Base-by-base conservation (phyloP, 2,797 vertebrate species). In the Garrulus glandarius region DNA sequence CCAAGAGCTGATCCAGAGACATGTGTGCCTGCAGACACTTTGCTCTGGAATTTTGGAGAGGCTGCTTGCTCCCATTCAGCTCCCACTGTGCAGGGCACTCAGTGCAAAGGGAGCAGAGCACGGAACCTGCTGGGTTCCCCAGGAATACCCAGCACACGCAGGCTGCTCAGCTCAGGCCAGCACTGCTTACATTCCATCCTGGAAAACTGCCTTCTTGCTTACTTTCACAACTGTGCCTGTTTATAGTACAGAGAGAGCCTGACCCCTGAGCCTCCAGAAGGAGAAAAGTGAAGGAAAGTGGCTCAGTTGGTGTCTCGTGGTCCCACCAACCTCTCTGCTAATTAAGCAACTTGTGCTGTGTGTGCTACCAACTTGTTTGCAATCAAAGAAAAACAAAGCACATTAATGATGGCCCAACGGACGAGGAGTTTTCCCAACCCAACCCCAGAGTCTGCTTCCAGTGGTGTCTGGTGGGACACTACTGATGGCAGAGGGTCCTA, bases 381-480 rank as follows among this genome's bases (percentile, higher is more conserved):
- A 53, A 80, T 5, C 37, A 47, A 70, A 80, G 53, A 11, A 57
- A 69, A 84, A 6, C 13, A n/a, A 32, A 57, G 37, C 1, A 6
- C 5, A 23, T 5, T 19, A 52, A 49, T 0, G 0, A n/a, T 2
- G 53, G 24, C 67, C 80, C 70, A 63, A 0, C 2, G 1, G 5
- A 13, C 0, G 15, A 0, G 18, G 27, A 9, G 30, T 8, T 12
- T 55, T 41, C 83, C 83, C 50, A 36, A n/a, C 3, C 24, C 61
- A 21, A 12, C 0, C 9, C 0, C 50, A 8, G 8, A 21, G 6
- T 0, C 22, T 36, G 79, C 70, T 63, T 68, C 70, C 2, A 2
- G 0, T 0, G 3, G 36, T 4, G 52, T 1, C 61, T 0, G 39
- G 13, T 3, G 65, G 70, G 37, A 37, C 0, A 1, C 6, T 0